These are phyloP conservation scores for Epinotia brunnichana DNA, from an alignment of 2,888 invertebrate genomes.

Conservation along the genomic window DNA sequence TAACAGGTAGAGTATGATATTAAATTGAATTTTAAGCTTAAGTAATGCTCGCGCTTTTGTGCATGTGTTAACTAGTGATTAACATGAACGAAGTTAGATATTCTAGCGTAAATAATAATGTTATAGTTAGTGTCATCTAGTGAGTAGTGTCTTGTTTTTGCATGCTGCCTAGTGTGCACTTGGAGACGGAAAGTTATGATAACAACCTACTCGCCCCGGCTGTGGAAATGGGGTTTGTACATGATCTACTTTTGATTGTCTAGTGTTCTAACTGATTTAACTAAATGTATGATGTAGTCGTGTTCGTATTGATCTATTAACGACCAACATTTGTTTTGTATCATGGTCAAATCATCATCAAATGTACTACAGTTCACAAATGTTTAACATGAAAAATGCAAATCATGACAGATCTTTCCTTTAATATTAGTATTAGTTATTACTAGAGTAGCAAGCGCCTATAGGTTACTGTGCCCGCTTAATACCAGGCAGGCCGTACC, in stretches of 20 bases:
- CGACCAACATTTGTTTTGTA: background rate
- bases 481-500: background rate
- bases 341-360: background rate
- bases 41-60: constrained; percentile 53
- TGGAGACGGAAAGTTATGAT: constrained; percentile 69
- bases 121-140: constrained; percentile 54
- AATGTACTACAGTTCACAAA: no score
- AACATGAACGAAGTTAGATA: constrained; percentile 38
- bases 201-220: constrained; percentile 69
- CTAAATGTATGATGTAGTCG: background rate
- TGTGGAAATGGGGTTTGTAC: constrained; percentile 80
- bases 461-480: background rate
- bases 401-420: background rate
- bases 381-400: background rate
- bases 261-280: constrained; percentile 5
- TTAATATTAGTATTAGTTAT: no score
- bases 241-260: constrained; percentile 21
- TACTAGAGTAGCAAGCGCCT: background rate
- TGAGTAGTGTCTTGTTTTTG: constrained; percentile 77
- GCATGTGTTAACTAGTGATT: constrained; percentile 48
- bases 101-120: constrained; percentile 27
- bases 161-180: constrained; percentile 78
- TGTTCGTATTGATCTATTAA: background rate
- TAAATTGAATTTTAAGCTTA: constrained; percentile 47
- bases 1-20: constrained; percentile 33